Evolutionary conservation across 2,113 vertebrate genomes (phyloP), one percentile per base, ranked within the genome.

Genomic region (Serinus canaria): DNA sequence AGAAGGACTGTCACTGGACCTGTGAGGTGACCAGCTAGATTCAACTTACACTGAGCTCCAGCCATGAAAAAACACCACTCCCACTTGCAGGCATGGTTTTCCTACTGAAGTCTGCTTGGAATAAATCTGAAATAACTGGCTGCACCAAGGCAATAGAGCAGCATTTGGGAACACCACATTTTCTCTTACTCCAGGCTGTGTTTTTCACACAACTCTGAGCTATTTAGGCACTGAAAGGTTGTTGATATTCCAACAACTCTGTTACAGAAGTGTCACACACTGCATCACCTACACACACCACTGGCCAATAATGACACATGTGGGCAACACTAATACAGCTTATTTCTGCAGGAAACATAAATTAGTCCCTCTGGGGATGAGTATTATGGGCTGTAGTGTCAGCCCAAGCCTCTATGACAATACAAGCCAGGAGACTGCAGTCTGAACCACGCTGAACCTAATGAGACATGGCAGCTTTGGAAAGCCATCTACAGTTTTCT

Each of bases 381-480:
- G 50, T 85, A 94, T 43, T 90, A 76, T 63, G 77, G 64, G 79
- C 73, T 96, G 72, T 73, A 95, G 96, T 82, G 92, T 87, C 91
- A 95, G 66, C 72, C 95, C 87, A 89, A 91, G 85, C 90, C 81
- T 76, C 76, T 94, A 13, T 55, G 80, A 93, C 91, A 89, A 66
- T 89, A 84, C 62, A 96, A 89, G 47, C 63, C 44, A 52, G 75
- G 50, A 94, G 88, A 86, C 86, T 69, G 86, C 93, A 95, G 85
- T 27, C 75, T 92, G 93, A 97, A 74, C 85, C 70, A 86, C 47
- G 31, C 47, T 58, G 37, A 97, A 87, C 22, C 53, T 97, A 97
- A 97, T 83, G 83, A 96, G 94, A 97, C 95, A 95, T 81, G 83
- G 96, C 90, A 94, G 90, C 76, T 90, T 96, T 96, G 93, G 94